These are phyloP conservation scores for Phallusia fumigata DNA, from an alignment of 23 tunicate genomes.

Conservation along the genomic window DNA sequence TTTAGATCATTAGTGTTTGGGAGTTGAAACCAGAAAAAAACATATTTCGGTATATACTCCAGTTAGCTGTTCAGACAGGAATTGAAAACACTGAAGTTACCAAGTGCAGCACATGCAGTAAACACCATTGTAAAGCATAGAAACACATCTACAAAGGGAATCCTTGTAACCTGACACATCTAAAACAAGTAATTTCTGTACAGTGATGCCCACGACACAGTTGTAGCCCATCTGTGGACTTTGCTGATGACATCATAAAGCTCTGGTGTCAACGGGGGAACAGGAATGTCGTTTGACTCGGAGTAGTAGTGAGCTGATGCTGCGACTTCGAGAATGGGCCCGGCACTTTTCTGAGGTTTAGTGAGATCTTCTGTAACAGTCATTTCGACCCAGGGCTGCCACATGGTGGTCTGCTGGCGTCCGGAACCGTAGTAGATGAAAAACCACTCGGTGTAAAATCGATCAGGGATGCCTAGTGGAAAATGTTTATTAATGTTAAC, in stretches of 20 bases:
- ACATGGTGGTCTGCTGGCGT: slow-evolving; percentile 10
- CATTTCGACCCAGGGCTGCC: slow-evolving; percentile 70
- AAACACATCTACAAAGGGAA: no score
- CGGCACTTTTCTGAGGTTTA: background rate
- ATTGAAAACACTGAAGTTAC: no score
- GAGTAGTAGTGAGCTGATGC: slow-evolving; percentile 57
- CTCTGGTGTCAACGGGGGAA: slow-evolving; percentile 48
- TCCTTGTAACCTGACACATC: no score
- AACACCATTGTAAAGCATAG: no score
- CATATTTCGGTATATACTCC: no score
- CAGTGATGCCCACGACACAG: slow-evolving; percentile 63
- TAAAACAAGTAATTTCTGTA: slow-evolving; percentile 60
- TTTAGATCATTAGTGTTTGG: no score
- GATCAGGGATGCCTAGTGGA: background rate
- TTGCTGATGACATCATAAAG: slow-evolving; percentile 23
- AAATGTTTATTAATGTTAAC: no score
- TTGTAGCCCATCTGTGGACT: slow-evolving; percentile 68
- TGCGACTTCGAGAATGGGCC: slow-evolving; percentile 35
- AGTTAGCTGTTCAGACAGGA: no score
- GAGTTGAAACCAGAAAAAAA: no score
- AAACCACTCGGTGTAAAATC: slow-evolving; percentile 45
- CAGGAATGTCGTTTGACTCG: slow-evolving; percentile 9
- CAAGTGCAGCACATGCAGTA: no score
- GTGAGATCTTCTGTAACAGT: slow-evolving; percentile 8
- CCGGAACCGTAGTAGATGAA: slow-evolving; percentile 74